Percentiles rank a stretch among this genome's conserved stretches.
These are phyloP conservation scores for Stictocephala bisonia DNA, from an alignment of 2,888 invertebrate species.

Conservation along the genomic window DNA sequence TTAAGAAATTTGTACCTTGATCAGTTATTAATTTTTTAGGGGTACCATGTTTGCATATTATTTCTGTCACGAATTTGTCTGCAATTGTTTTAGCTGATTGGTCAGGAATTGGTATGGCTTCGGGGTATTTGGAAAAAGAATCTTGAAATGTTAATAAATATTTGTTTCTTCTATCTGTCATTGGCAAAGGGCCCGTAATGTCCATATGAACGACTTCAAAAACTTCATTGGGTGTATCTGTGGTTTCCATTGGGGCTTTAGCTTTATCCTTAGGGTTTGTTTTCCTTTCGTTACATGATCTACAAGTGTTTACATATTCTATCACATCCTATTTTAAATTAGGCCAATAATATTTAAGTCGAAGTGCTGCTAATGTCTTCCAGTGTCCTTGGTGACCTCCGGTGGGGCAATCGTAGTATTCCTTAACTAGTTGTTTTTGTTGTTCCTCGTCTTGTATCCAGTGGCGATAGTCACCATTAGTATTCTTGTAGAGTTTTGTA, in stretches of 20 bases:
- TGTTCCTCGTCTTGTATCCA: too few relatives aligned
- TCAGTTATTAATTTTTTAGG: background rate
- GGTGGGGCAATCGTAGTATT: background rate
- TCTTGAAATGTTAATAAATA: background rate
- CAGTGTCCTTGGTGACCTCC: conserved; percentile 7
- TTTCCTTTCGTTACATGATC: background rate
- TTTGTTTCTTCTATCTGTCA: background rate
- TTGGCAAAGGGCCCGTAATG: background rate
- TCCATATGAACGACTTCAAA: too few relatives aligned
- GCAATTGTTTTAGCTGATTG: background rate
- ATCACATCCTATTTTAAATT: background rate
- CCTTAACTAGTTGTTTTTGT: conserved; percentile 5
- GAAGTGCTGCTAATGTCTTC: background rate
- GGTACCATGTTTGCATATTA: background rate
- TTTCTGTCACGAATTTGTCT: background rate
- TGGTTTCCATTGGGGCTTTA: too few relatives aligned
- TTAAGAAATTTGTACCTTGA: background rate
- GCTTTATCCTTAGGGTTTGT: too few relatives aligned
- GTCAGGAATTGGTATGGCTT: background rate
- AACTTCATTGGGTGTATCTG: too few relatives aligned
- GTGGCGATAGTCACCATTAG: too few relatives aligned
- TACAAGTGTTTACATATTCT: background rate
- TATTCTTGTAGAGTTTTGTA: too few relatives aligned
- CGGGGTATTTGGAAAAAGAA: background rate
- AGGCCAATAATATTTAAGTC: background rate